Conservation (phyloP, 2,113 vertebrate genomes). For the Typhlomys cinereus region DNA sequence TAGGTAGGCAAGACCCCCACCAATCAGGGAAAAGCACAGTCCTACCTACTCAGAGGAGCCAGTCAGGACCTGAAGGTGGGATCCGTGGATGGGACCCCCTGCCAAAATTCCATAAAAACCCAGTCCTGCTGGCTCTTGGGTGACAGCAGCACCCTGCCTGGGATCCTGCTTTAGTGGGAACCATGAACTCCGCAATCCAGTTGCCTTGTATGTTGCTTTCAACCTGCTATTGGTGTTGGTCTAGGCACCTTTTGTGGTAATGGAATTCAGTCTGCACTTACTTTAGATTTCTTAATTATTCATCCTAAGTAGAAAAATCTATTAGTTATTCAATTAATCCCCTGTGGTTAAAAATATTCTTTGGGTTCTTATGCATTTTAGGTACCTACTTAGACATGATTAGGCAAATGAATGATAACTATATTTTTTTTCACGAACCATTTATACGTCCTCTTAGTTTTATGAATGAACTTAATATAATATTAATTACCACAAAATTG, state of each 20-base stretch:
- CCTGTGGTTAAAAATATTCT: conserved; percentile 46
- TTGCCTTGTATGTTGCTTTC: conserved; percentile 2
- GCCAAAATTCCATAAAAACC: too few relatives aligned
- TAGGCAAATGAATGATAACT: conserved; percentile 60
- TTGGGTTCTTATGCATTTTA: conserved; percentile 56
- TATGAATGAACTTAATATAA: conserved; percentile 29
- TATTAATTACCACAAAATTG: conserved; percentile 37
- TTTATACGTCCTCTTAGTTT: not conserved
- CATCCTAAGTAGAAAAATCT: conserved; percentile 49
- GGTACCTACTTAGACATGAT: conserved; percentile 62
- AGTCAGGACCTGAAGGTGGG: too few relatives aligned
- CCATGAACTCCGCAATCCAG: not conserved
- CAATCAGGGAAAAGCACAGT: too few relatives aligned
- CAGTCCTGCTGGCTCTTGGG: too few relatives aligned
- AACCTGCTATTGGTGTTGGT: not conserved
- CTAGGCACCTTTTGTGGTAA: not conserved
- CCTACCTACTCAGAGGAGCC: too few relatives aligned
- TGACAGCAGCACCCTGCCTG: too few relatives aligned
- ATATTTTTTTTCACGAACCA: not conserved
- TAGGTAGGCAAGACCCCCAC: too few relatives aligned
- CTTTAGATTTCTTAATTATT: conserved; percentile 70
- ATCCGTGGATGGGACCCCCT: too few relatives aligned
- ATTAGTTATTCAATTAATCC: conserved; percentile 71
- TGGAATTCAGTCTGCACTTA: conserved; percentile 40
- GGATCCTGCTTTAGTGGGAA: too few relatives aligned